Conservation (phyloP, 2,888 invertebrate genomes). For the Drosophila hamatofila region DNA sequence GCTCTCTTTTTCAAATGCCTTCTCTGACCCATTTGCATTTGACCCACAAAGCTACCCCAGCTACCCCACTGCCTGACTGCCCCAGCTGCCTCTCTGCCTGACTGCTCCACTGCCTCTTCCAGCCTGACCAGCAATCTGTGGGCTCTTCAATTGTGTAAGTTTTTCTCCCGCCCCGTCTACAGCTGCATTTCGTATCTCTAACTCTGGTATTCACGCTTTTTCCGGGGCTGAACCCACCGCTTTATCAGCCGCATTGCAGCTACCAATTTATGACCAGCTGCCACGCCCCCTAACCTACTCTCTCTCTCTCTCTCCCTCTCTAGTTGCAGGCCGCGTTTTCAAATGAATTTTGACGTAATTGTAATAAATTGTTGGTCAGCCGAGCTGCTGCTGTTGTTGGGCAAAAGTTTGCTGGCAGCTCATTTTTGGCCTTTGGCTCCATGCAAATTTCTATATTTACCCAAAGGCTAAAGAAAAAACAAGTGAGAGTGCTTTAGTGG, state of each 20-base stretch:
- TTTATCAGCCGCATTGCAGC: conserved; percentile 79
- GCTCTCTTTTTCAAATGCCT: neutral
- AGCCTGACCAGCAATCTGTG: conserved; percentile 56
- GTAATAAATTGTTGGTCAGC: conserved; percentile 79
- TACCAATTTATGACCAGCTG: conserved; percentile 72
- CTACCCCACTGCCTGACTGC: too few species aligned
- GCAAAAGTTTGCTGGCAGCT: conserved; percentile 44
- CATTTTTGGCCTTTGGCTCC: conserved; percentile 31
- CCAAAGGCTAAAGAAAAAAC: conserved; percentile 9
- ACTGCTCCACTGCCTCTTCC: neutral
- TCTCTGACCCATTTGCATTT: conserved; percentile 68
- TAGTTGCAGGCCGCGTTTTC: conserved; percentile 44
- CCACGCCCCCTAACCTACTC: neutral
- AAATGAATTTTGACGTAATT: conserved; percentile 81
- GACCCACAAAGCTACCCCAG: conserved; percentile 55
- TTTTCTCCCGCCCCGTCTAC: conserved; percentile 14
- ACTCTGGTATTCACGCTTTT: conserved; percentile 18
- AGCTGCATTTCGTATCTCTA: conserved; percentile 22
- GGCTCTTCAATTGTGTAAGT: conserved; percentile 67
- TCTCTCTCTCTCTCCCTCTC: neutral
- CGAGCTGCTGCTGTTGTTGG: conserved; percentile 31
- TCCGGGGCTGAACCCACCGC: conserved; percentile 25
- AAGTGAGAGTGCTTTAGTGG: neutral
- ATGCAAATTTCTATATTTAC: conserved; percentile 39
- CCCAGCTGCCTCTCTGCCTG: neutral